A percentile compares a stretch with the other conserved stretches of the same genome.
Evolutionary conservation across 2,888 invertebrate species (phyloP).

Genomic region (Clivina fossor): DNA sequence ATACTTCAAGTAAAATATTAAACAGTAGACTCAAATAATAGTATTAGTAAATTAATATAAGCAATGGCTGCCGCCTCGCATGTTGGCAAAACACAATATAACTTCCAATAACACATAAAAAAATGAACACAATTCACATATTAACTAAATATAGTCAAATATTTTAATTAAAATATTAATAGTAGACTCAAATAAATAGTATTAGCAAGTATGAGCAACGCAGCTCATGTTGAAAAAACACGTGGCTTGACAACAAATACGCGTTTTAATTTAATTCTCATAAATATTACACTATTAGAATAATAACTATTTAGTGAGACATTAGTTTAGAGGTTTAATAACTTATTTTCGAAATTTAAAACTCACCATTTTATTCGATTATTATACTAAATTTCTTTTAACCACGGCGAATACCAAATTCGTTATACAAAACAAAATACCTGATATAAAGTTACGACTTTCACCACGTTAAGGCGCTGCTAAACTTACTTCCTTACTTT

Average conservation of each 20-base stretch:
- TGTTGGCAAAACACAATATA: too few species aligned
- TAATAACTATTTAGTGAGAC: slow-evolving; percentile 8
- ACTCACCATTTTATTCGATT: slow-evolving; percentile 49
- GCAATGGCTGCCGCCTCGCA: too few species aligned
- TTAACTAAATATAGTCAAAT: too few species aligned
- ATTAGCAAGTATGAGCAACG: slow-evolving; percentile 15
- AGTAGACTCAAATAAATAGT: too few species aligned
- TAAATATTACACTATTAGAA: slow-evolving; percentile 13
- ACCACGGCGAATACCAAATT: slow-evolving; percentile 48
- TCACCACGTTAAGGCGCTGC: too few species aligned
- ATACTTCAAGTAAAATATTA: too few species aligned
- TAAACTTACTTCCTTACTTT: too few species aligned
- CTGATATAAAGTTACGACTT: slow-evolving; percentile 22
- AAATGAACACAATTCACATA: too few species aligned
- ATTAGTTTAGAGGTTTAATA: slow-evolving; percentile 6
- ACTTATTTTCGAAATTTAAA: slow-evolving; percentile 9
- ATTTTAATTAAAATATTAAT: too few species aligned
- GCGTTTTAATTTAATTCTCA: slow-evolving; percentile 12
- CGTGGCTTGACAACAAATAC: slow-evolving; percentile 38
- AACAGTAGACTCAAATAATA: too few species aligned
- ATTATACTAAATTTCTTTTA: slow-evolving; percentile 42
- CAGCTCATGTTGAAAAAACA: slow-evolving; percentile 37
- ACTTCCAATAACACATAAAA: too few species aligned
- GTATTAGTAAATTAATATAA: too few species aligned
- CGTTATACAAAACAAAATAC: slow-evolving; percentile 52